Conservation (phyloP, 64 coral and sea anemone genomes). For the Actinia tenebrosa region DNA sequence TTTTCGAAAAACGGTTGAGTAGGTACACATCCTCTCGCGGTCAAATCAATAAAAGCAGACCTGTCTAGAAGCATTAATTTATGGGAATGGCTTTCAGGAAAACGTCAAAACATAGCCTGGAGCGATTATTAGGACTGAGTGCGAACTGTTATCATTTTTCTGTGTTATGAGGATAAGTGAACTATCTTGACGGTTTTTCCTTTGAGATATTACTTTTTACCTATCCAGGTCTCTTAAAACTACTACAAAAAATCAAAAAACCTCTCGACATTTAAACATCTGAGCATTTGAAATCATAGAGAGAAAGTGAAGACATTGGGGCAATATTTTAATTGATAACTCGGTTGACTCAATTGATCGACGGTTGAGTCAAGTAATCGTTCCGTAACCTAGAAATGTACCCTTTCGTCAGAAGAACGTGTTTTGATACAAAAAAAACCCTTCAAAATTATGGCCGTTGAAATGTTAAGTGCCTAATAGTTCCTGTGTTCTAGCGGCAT, state of each 20-base stretch:
- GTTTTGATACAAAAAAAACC: constrained; percentile 2
- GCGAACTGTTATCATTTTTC: constrained; percentile 17
- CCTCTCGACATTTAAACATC: constrained; percentile 15
- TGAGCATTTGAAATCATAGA: constrained; percentile 8
- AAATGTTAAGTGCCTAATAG: neutral
- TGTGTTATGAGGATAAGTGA: neutral
- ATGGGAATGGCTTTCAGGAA: constrained; percentile 17
- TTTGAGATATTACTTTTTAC: neutral
- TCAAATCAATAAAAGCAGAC: neutral
- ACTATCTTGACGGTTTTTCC: neutral
- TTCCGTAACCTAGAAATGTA: constrained; percentile 8
- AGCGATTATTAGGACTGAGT: constrained; percentile 17
- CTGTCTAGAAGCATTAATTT: neutral
- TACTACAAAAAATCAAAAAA: neutral
- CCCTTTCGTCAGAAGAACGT: constrained; percentile 3
- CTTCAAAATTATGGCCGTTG: constrained; percentile 1
- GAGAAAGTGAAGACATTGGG: neutral
- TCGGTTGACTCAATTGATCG: constrained; percentile 22
- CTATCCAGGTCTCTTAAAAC: neutral
- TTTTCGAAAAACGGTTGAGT: neutral
- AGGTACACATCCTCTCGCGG: neutral
- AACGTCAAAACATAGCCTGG: constrained; percentile 13
- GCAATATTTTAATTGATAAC: constrained; percentile 28
- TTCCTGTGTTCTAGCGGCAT: neutral
- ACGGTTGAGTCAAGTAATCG: constrained; percentile 13